Evolutionary conservation across 2,888 invertebrate genomes (phyloP), one percentile per base, ranked within the genome.

Genomic region (Bimastos eiseni): DNA sequence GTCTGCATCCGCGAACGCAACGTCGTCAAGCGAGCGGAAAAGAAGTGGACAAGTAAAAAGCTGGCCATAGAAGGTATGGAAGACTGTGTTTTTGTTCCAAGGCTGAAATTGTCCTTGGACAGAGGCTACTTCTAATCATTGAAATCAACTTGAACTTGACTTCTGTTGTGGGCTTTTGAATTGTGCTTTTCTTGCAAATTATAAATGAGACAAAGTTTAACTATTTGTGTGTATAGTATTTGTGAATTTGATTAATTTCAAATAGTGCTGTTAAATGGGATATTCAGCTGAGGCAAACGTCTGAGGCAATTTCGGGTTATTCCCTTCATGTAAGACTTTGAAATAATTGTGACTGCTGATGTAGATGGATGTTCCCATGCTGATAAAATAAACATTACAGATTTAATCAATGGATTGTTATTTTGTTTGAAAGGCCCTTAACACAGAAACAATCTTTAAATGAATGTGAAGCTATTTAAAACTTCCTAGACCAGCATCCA

Each of bases 11-110:
- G 95, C 30, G 95, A 95, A 91, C 92, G 93, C 3, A 93, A 93
- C 19, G 94, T 94, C 0, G 92, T 96, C 34, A 94, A 94, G 1
- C 95, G 96, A 89, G 94, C 95, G 90, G 95, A 96, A 89, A 96
- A 96, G 93, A 95, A 95, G 83, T 96, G 96, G 96, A 95, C 95
- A 92, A 95, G 95, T 21, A 95, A 95, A 89, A 94, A 95, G 44
- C 94, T 96, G 90, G 96, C 96, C 33, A 96, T 96, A 92, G 96
- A 96, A 95, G 95, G 95, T 95, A 21, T 49, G 70, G 30, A 70
- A 70, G n/a, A n/a, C 13, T 13, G n/a, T 6, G 11, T 8, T 70
- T 41, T n/a, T 41, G 49, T 17, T 30, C n/a, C 13, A 8, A 30
- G 70, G 8, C 49, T 70, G 30, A n/a, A 70, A n/a, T n/a, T 70